Evolutionary conservation across 2,888 invertebrate genomes (phyloP), one percentile per base, ranked within the genome.

Genomic region (Drosophila sordidula): DNA sequence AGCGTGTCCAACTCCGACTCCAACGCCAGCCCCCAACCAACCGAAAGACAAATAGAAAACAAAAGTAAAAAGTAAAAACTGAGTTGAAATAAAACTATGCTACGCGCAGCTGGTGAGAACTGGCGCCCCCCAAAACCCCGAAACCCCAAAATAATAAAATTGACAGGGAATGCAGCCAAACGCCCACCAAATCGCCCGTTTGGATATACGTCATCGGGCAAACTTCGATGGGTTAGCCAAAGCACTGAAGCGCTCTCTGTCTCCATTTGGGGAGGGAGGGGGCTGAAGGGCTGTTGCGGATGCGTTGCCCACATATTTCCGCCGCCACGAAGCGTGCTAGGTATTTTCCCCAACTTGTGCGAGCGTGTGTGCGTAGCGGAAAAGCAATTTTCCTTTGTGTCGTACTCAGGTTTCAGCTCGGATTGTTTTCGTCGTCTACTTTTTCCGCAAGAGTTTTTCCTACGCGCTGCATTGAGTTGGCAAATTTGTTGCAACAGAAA

Each of bases 371-470:
- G 86, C 84, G 81, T 71, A 70, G 70, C 88, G 86, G 89, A 87
- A 87, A 87, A 87, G 88, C 86, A 87, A 87, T 87, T 87, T 87
- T 87, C 86, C 89, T 87, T 87, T 87, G 86, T 87, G 86, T 87
- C 89, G 82, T 82, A 70, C 86, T 74, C 86, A 87, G 89, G 86
- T 85, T 81, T 85, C 70, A 78, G 71, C 65, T 77, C 68, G 77
- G 80, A 82, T 83, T 87, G 88, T 88, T 87, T 80, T 70, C 74
- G 56, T 63, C 58, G 47, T 65, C 45, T 62, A 42, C 47, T 47
- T 59, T 77, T 64, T 61, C 68, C 65, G 70, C 63, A 55, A 38
- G 52, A 68, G 64, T 73, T 70, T 77, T 52, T 62, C 56, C 46
- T 59, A 54, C 58, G 64, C 59, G 57, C 47, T 64, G 75, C 75